Base-by-base conservation (phyloP, 2,888 invertebrate genomes). In the Parnassius orleans region DNA sequence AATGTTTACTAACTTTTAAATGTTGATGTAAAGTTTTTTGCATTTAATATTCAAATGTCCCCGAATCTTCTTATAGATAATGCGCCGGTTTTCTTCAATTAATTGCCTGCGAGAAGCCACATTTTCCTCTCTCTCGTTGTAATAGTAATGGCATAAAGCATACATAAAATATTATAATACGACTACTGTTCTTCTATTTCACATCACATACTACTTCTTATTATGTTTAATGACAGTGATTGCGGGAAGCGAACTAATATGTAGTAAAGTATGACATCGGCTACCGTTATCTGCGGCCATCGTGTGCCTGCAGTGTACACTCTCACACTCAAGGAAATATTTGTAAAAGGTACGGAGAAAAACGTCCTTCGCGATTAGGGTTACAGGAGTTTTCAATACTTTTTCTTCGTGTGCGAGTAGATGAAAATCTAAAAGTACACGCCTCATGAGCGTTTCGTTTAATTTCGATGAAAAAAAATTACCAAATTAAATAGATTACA, bases 271-370 rank as follows among this genome's bases (percentile, higher is more conserved):
- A 63, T 63, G 56, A 63, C 53, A 57, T 60, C 52, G 60, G 47
- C 60, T 63, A 60, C 63, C 63, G 60, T 63, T 63, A 63, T 42
- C 15, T 19, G 46, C 46, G 55, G 53, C 63, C 56, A 63, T 63
- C 63, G 51, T 59, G 63, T 48, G 24, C 15, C 58, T 46, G 55
- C 10, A 42, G 56, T 53, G 47, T 46, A 52, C 42, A 59, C 59
- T 60, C 63, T 60, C 63, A 63, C 56, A 60, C 53, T 52, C 51
- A 60, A 60, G 63, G 56, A 63, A 63, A 56, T 60, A 48, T 53
- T 56, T 15, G 43, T 56, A 60, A 60, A 63, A 63, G 55, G 56
- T 33, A 48, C 47, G 24, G 51, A 56, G 63, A 63, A 60, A 60
- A 63, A 63, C 59, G 59, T 53, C 56, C 60, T 59, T 57, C 15